Conservation (phyloP, 2,888 invertebrate genomes). For the Laspeyria flexula region DNA sequence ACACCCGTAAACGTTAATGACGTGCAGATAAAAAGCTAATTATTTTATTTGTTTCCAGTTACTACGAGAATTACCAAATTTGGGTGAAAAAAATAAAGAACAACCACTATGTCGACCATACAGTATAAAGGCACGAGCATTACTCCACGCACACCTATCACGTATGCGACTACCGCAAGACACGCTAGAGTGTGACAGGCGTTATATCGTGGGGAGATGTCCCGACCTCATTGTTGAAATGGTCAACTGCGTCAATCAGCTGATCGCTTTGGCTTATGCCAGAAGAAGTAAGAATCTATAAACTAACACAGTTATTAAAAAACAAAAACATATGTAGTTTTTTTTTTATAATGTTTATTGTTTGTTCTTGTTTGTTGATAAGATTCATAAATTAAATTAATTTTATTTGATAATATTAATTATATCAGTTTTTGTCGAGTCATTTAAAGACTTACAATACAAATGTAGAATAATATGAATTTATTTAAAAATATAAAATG, state of each 20-base stretch:
- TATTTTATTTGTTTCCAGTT: conserved; percentile 85
- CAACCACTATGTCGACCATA: conserved; percentile 96
- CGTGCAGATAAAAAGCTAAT: too few relatives aligned
- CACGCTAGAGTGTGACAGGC: conserved; percentile 94
- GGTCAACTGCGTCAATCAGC: conserved; percentile 97
- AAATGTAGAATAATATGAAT: too few relatives aligned
- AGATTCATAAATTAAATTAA: too few relatives aligned
- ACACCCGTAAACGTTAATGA: too few relatives aligned
- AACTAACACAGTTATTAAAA: not conserved
- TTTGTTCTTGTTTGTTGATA: too few relatives aligned
- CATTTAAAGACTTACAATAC: too few relatives aligned
- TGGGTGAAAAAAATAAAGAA: conserved; percentile 98
- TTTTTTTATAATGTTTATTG: too few relatives aligned
- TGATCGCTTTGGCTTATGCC: conserved; percentile 96
- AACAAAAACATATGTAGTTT: too few relatives aligned
- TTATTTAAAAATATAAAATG: not conserved
- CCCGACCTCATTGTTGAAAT: conserved; percentile 98
- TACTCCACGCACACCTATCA: conserved; percentile 98
- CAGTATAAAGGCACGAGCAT: conserved; percentile 96
- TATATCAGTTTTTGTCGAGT: too few relatives aligned
- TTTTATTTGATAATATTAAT: too few relatives aligned
- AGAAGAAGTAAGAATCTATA: conserved; percentile 89
- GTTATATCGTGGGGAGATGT: conserved; percentile 94
- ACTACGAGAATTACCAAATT: conserved; percentile 95
- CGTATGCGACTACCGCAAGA: conserved; percentile 91